Evolutionary conservation across 2,888 invertebrate genomes (phyloP).

Genomic region (Ophioninae sp.): DNA sequence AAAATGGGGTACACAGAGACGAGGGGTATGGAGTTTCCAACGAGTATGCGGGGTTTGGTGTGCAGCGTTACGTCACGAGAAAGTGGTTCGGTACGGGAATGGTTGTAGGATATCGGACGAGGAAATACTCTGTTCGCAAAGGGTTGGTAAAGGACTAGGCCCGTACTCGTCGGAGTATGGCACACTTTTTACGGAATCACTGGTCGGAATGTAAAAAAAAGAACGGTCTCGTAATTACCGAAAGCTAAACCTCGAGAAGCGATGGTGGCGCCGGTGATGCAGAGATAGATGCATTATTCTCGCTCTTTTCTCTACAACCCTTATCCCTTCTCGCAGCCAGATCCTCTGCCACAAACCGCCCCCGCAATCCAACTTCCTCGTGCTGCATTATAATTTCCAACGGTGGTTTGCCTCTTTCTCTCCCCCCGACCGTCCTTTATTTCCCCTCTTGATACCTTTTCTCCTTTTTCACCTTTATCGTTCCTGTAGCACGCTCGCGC

Average conservation of each 20-base stretch:
- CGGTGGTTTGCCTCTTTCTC: not conserved
- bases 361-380: constrained; percentile 1
- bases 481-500: not conserved
- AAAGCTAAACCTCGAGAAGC: constrained; percentile 54
- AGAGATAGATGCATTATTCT: constrained; percentile 59
- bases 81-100: not conserved
- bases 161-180: constrained; percentile 14
- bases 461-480: constrained; percentile 18
- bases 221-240: constrained; percentile 57
- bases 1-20: not conserved
- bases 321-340: not conserved
- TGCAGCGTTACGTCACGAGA: not conserved
- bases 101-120: constrained; percentile 28
- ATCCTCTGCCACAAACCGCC: constrained; percentile 23
- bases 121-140: constrained; percentile 9
- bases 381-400: constrained; percentile 24
- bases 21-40: constrained; percentile 5
- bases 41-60: constrained; percentile 5
- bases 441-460: not conserved
- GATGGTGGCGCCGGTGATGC: constrained; percentile 41
- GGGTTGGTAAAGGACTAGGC: not conserved
- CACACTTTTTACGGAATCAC: constrained; percentile 62
- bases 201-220: constrained; percentile 58
- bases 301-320: constrained; percentile 20
- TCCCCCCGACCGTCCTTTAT: not conserved